These are phyloP conservation scores for Lasioglossum figueresi DNA, from an alignment of 2,888 invertebrate genomes.

Conservation along the genomic window DNA sequence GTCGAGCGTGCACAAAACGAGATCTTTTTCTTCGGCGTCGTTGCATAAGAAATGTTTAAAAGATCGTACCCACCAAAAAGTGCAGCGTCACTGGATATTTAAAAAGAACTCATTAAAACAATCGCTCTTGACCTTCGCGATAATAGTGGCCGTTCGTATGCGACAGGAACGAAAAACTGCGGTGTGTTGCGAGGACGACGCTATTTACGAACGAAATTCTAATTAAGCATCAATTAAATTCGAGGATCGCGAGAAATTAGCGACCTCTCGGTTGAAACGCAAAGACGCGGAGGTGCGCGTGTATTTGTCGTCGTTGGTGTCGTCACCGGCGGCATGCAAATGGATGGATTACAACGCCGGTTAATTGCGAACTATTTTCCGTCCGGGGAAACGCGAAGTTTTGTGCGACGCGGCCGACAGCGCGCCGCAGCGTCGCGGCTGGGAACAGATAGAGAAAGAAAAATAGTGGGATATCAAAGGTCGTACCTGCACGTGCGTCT, in stretches of 20 bases:
- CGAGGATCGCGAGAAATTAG: neutral
- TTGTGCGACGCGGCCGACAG: neutral
- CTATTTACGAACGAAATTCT: neutral
- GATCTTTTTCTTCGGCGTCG: neutral
- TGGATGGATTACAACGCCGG: constrained; percentile 53
- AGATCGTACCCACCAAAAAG: neutral
- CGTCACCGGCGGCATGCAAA: constrained; percentile 22
- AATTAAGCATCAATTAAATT: neutral
- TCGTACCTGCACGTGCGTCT: constrained; percentile 55
- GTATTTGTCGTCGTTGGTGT: constrained; percentile 25
- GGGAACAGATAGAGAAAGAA: neutral
- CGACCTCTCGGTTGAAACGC: constrained; percentile 38
- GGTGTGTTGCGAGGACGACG: too few species aligned
- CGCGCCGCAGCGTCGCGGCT: neutral
- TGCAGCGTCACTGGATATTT: neutral
- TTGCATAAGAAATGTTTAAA: neutral
- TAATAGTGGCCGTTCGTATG: neutral
- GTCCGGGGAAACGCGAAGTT: constrained; percentile 38
- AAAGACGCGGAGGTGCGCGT: constrained; percentile 42
- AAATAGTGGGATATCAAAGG: constrained; percentile 42
- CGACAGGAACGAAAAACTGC: neutral
- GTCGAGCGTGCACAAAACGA: neutral
- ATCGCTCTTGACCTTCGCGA: constrained; percentile 1
- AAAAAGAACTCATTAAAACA: neutral
- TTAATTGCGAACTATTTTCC: constrained; percentile 58